Evolutionary conservation across 1,140 invertebrate species (phyloP), one percentile per base, ranked within the genome.

Genomic region (Drosophila sp.): DNA sequence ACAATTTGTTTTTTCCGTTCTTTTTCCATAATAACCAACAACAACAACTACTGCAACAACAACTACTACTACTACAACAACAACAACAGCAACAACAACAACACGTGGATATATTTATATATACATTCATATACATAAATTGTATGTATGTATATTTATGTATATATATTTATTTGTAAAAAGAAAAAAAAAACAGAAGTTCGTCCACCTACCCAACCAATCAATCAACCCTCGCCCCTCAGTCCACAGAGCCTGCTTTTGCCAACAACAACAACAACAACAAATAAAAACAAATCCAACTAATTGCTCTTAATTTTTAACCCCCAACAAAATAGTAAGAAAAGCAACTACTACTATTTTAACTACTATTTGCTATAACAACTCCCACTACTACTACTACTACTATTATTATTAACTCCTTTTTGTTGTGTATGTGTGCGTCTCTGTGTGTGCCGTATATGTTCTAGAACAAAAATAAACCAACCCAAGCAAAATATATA

Each of bases 401-500:
- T 64, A 70, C 29, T 35, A 62, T 40, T 66, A 50, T 57, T 74
- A 67, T 63, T 57, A 38, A 75, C 57, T 72, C 32, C 41, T 54
- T 70, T 77, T 77, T 77, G 75, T 75, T 77, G 75, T 77, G 66
- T 63, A 65, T 77, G 74, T 77, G 73, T 77, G 74, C 67, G 74
- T 77, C 73, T 76, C 73, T 80, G 73, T 80, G 77, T 77, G 73
- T 74, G 73, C 76, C 63, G 57, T 58, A 41, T 47, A 77, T 77
- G 70, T 77, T 76, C 57, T 82, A 72, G 79, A 86, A 72, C 67
- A 66, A 66, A 66, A 75, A 63, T 54, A 63, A 75, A 66, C 44
- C 60, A 66, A 74, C 32, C 54, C 33, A 60, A 38, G 47, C 33
- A 56, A 56, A 71, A 61, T 38, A 50, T 41, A 17, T 41, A 17